Base-by-base conservation (phyloP, 2,888 invertebrate species). In the Uropetala carovei region DNA sequence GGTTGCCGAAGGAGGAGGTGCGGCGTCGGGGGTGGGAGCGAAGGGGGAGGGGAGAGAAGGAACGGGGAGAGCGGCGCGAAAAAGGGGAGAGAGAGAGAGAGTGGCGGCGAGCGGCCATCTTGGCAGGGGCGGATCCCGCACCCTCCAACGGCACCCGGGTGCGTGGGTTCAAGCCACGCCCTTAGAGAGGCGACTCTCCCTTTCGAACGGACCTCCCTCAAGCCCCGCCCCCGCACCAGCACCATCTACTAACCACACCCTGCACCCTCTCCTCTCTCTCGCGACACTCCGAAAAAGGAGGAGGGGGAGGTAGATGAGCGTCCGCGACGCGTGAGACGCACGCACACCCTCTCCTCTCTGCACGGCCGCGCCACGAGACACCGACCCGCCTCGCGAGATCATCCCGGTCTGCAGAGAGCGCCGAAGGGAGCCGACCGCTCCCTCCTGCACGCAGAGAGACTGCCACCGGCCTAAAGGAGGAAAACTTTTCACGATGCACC, bases 111-210 rank as follows among this genome's bases (percentile, higher is more conserved):
- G 30, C 89, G 89, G 89, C 89, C 89, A 89, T 89, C 89, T 89
- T 89, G 89, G n/a, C 89, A 68, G 89, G 89, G 89, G 89, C 89
- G 89, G 89, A 18, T 89, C 89, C 89, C 89, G 89, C 89, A 68
- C 89, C 89, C 89, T 89, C 89, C 89, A 89, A 89, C 89, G 89
- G 64, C 89, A 89, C 89, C 89, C 89, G 89, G 89, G 89, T 89
- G 89, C 89, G 89, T 89, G 89, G 89, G 89, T 89, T 59, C 64
- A 89, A 43, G 68, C 89, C 89, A 64, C 89, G 89, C 92, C 92
- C 92, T 83, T 75, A 75, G 22, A 9, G 22, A 14, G 75, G 13
- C 4, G 75, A 27, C 75, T 27, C 22, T 75, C 75, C 75, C 75
- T 75, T 75, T 75, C 18, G 75, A 75, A 27, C 75, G 75, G 75